Evolutionary conservation across 2,797 vertebrate species (phyloP).

Genomic region (Fratercula arctica): DNA sequence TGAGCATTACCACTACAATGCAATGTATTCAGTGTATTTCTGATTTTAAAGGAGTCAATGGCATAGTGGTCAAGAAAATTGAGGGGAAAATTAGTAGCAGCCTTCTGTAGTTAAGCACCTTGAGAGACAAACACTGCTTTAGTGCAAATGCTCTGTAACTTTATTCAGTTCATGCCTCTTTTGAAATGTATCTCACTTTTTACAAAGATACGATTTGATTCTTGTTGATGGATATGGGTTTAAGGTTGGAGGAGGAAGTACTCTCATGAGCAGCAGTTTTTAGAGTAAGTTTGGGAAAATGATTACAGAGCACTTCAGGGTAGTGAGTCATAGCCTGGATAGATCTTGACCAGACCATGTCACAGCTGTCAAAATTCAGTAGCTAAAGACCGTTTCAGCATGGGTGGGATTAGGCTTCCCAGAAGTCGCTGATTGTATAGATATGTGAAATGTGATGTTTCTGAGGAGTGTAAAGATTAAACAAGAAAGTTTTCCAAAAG

Average conservation of each 20-base stretch:
- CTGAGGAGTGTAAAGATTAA: not conserved
- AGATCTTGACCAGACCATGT: slow-evolving; percentile 35
- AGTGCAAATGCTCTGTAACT: not conserved
- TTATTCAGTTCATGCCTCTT: not conserved
- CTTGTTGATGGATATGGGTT: not conserved
- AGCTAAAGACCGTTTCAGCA: slow-evolving; percentile 32
- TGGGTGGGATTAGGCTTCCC: slow-evolving; percentile 18
- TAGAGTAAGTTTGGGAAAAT: not conserved
- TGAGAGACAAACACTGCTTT: not conserved
- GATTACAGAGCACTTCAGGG: not conserved
- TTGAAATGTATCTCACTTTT: not conserved
- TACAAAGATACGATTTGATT: not conserved
- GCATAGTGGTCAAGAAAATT: not conserved
- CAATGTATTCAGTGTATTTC: not conserved
- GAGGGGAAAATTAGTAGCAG: not conserved
- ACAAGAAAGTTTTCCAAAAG: not conserved
- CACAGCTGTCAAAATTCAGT: slow-evolving; percentile 53
- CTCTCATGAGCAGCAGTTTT: not conserved
- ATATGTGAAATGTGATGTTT: not conserved
- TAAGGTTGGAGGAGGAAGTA: not conserved
- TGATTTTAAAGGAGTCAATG: not conserved
- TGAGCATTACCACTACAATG: not conserved
- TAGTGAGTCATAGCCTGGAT: not conserved
- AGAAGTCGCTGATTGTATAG: not conserved
- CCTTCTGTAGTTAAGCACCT: not conserved